Base-by-base conservation (phyloP, 2,888 invertebrate genomes). In the Xestia sexstrigata region DNA sequence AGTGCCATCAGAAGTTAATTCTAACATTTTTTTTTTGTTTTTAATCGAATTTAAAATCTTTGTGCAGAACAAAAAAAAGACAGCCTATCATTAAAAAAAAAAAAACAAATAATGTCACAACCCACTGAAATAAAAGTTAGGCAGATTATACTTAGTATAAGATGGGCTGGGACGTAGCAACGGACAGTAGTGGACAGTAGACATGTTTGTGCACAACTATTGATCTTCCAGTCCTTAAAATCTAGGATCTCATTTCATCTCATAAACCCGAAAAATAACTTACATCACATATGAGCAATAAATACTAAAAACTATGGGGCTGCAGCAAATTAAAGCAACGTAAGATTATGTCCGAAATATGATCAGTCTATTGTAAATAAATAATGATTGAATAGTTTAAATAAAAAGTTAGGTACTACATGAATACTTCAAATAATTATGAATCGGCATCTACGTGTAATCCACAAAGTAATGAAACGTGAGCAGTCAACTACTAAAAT, bases 1-100 rank as follows among this genome's bases (percentile, higher is more conserved):
- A 84, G 92, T 92, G 91, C 90, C 78, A 70, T 87, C 74, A 74
- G 84, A 84, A 60, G 73, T 78, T 67, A 52, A 73, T 17, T 45
- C 60, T 67, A 84, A 83, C 76, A 55, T 69, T 67, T 76, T 52
- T 49, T 76, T 68, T 45, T 76, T 26, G 8, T 15, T 72, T 35
- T 72, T 58, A 6, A 2, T 52, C 26, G 13, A 60, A 23, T 69
- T 75, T 9, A 15, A 52, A 73, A 60, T 71, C 17, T 82, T 86
- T 86, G 86, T 86, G 86, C 86, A 75, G 39, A 74, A 65, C 69
- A 66, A 82, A 76, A 76, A 17, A 23, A 70, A 20, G 5, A 68
- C 9, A 76, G 58, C 30, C 42, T 70, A 65, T 35, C 7, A 45
- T 62, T n/a, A 26, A 39, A 62, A 68, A 67, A 72, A 67, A 69